phyloP scores from a whole-genome alignment of 2,797 vertebrate species.

The Sebastolobus alascanus region DNA sequence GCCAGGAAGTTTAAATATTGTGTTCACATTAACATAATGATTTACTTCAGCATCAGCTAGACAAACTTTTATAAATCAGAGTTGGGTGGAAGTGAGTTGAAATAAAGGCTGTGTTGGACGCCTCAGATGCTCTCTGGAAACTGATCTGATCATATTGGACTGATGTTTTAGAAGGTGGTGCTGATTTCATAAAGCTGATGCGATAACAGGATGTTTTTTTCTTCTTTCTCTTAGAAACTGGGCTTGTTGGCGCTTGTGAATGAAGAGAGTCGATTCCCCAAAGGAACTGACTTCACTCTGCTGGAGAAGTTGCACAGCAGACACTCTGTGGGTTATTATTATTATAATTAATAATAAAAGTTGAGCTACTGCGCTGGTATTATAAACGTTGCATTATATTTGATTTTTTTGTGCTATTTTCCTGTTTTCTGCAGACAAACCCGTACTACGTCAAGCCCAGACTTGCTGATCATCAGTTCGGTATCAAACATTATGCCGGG shows the following conservation, averaged over 20 bases:
- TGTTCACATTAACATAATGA: neutral
- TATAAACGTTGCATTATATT: neutral
- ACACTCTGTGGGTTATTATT: constrained; percentile 87
- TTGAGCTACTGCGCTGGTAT: neutral
- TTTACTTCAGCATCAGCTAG: neutral
- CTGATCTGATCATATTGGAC: constrained; percentile 7
- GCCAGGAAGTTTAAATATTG: neutral
- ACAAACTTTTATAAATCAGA: neutral
- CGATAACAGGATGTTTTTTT: constrained; percentile 9
- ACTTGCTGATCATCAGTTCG: constrained; percentile 95
- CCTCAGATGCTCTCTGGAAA: constrained; percentile 13
- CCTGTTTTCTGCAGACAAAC: constrained; percentile 86
- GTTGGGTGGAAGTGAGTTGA: neutral
- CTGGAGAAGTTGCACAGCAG: constrained; percentile 94
- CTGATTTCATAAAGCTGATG: constrained; percentile 31
- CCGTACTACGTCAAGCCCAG: constrained; percentile 94
- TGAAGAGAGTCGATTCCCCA: constrained; percentile 95
- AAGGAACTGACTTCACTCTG: constrained; percentile 95
- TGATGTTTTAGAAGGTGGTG: constrained; percentile 13
- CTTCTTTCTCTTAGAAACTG: constrained; percentile 87
- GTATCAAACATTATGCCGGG: constrained; percentile 95
- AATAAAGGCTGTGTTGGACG: constrained; percentile 1
- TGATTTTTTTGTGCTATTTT: neutral
- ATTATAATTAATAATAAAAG: neutral
- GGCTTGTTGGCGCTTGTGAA: constrained; percentile 93